phyloP scores from a whole-genome alignment of 2,113 vertebrate species.

The Gavia stellata region DNA sequence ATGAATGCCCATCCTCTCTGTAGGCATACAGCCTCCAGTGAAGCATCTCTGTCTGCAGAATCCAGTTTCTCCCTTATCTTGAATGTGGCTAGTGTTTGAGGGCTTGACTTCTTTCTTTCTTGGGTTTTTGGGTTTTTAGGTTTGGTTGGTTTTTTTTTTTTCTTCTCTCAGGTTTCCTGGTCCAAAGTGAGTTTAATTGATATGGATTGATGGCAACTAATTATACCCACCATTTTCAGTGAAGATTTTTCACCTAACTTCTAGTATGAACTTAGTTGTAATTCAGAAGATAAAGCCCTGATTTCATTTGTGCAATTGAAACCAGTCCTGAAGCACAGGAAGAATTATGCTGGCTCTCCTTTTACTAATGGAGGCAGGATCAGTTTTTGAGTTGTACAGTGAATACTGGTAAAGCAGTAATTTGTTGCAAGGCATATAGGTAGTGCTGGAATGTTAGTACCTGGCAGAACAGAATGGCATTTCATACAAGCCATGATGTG shows the following conservation, averaged over 20 bases:
- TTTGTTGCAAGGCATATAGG: neutral
- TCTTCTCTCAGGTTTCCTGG: neutral
- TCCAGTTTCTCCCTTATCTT: neutral
- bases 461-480: neutral
- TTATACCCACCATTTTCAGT: neutral
- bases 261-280: neutral
- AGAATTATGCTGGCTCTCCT: neutral
- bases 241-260: neutral
- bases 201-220: neutral
- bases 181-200: neutral
- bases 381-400: neutral
- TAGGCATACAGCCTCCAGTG: neutral
- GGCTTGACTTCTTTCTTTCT: neutral
- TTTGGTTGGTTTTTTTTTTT: neutral
- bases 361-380: neutral
- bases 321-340: neutral
- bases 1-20: neutral
- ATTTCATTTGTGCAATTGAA: neutral
- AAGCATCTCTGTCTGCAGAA: neutral
- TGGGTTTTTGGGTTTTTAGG: neutral
- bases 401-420: neutral
- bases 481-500: neutral
- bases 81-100: neutral
- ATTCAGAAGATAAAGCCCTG: neutral
- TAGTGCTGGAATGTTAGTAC: neutral